A percentile compares a stretch with the other conserved stretches of the same genome.
phyloP scores from a whole-genome alignment of 2,113 vertebrate species.

The Halcyon senegalensis region DNA sequence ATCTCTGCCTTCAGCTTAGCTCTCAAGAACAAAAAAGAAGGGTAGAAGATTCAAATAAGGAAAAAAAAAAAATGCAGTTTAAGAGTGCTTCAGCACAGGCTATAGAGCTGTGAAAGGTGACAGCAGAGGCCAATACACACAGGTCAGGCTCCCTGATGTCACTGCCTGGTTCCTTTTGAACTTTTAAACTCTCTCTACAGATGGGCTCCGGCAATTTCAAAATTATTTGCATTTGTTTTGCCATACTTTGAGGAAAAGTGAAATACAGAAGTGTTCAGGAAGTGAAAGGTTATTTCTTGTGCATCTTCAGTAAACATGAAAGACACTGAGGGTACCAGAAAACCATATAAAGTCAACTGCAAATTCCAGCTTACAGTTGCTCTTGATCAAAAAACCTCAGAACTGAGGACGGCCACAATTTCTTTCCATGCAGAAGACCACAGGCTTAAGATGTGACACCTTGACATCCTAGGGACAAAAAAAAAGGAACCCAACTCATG shows the following conservation, averaged over 20 bases:
- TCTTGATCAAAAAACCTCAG: background rate
- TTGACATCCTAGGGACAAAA: background rate
- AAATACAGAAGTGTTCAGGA: constrained; percentile 13
- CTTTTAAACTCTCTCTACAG: constrained; percentile 47
- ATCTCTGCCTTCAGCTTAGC: background rate
- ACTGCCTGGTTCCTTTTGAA: background rate
- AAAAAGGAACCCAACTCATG: accelerated
- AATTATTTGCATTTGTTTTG: background rate
- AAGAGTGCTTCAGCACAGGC: background rate
- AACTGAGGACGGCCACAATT: background rate
- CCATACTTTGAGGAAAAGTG: background rate
- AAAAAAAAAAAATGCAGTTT: background rate
- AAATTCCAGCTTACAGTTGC: background rate
- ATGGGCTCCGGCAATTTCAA: background rate
- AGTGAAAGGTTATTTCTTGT: constrained; percentile 51
- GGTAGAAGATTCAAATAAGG: background rate
- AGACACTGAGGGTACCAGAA: background rate
- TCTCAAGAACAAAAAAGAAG: background rate
- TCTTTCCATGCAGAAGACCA: background rate
- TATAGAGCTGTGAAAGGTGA: background rate
- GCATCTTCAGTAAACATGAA: background rate
- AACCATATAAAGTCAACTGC: background rate
- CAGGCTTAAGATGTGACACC: background rate
- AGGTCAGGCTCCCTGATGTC: background rate
- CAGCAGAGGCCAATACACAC: background rate